Evolutionary conservation across 2,888 invertebrate species (phyloP).

Genomic region (Scrobipalpa costella): DNA sequence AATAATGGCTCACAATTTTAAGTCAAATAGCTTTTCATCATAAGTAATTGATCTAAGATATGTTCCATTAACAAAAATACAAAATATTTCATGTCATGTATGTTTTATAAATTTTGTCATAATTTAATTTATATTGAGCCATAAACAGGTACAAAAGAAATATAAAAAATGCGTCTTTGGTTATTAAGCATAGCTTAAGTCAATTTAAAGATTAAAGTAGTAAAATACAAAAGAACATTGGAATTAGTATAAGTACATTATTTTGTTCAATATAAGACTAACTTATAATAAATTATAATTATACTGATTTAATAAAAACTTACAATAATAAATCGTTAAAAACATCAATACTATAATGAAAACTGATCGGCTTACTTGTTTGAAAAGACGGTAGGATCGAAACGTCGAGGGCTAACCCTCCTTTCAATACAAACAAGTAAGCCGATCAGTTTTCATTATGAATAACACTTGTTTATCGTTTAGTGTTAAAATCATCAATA

Average conservation of each 20-base stretch:
- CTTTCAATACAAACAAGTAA: too few species aligned
- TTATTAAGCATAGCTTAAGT: slow-evolving; percentile 12
- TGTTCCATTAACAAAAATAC: neutral
- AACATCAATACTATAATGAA: neutral
- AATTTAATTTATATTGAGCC: neutral
- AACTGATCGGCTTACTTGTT: too few species aligned
- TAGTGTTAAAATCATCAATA: too few species aligned
- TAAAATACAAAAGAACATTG: slow-evolving; percentile 9
- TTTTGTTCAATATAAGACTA: slow-evolving; percentile 5
- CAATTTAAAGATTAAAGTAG: neutral
- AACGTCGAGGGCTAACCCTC: too few species aligned
- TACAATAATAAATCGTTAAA: neutral
- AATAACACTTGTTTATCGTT: too few species aligned
- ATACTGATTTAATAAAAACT: neutral
- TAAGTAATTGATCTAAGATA: neutral
- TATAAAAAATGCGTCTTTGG: slow-evolving; percentile 17
- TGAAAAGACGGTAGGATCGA: too few species aligned
- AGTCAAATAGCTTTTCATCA: neutral
- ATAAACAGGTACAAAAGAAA: slow-evolving; percentile 7
- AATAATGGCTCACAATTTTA: neutral
- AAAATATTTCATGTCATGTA: neutral
- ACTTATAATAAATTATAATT: neutral
- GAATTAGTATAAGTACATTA: slow-evolving; percentile 14
- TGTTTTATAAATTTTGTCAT: neutral
- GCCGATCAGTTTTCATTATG: too few species aligned